A percentile compares a stretch with the other conserved stretches of the same genome.
These are phyloP conservation scores for Pomatostomus ruficeps DNA, from an alignment of 2,113 vertebrate genomes.

Conservation along the genomic window DNA sequence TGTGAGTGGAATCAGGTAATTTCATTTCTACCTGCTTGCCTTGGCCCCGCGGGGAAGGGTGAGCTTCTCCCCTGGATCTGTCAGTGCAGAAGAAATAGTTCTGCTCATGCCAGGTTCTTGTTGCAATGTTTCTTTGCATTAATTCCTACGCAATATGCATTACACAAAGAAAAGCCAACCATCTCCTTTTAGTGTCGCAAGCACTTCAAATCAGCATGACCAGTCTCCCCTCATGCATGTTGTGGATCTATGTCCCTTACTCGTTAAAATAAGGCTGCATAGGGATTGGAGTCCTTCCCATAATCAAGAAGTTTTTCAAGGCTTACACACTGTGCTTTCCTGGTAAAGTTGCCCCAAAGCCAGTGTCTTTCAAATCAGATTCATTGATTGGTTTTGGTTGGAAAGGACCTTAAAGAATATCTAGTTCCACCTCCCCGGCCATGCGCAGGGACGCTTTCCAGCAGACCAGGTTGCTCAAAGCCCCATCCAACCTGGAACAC, in stretches of 20 bases:
- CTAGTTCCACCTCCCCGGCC: not conserved
- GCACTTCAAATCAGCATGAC: not conserved
- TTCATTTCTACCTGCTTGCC: not conserved
- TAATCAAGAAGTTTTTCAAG: not conserved
- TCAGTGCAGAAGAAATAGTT: not conserved
- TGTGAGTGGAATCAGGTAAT: not conserved
- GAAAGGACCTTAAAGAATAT: not conserved
- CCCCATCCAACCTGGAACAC: not conserved
- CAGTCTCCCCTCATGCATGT: not conserved
- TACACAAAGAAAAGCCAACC: not conserved
- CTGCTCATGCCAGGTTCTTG: not conserved
- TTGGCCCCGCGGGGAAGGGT: not conserved
- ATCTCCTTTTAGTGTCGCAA: not conserved
- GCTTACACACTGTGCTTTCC: not conserved
- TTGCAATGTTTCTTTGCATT: not conserved
- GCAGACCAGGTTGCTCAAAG: not conserved
- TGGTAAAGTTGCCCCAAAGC: not conserved
- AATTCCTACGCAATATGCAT: not conserved
- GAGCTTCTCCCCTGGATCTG: not conserved
- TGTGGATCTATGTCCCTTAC: not conserved
- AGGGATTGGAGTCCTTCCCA: accelerated
- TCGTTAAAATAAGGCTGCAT: accelerated
- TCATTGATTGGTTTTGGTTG: not conserved
- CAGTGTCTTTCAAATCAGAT: not conserved
- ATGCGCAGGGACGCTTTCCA: no score